phyloP scores from a whole-genome alignment of 2,888 invertebrate species.

The Sminthurinus aureus region DNA sequence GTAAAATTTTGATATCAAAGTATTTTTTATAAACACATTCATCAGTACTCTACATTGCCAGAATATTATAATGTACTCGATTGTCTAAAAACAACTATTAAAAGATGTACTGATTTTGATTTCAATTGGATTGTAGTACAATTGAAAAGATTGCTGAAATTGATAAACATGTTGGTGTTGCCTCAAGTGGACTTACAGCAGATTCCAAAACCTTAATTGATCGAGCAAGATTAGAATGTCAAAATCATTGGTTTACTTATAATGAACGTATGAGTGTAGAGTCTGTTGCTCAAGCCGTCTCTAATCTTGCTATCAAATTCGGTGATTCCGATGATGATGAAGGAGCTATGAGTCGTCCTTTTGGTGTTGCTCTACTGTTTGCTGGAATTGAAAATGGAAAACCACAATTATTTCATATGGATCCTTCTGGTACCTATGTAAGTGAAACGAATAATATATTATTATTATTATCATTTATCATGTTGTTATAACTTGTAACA shows the following conservation, averaged over 20 bases:
- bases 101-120: too few relatives aligned
- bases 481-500: too few relatives aligned
- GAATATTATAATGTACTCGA: too few relatives aligned
- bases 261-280: slow-evolving; percentile 96
- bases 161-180: slow-evolving; percentile 91
- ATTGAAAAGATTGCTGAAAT: slow-evolving; percentile 99
- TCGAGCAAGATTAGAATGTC: slow-evolving; percentile 94
- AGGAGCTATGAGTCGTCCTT: slow-evolving; percentile 94
- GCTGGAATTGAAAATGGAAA: slow-evolving; percentile 92
- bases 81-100: too few relatives aligned
- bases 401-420: slow-evolving; percentile 97
- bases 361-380: slow-evolving; percentile 98
- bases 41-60: too few relatives aligned
- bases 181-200: slow-evolving; percentile 97
- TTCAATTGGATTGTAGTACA: slow-evolving; percentile 65
- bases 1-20: too few relatives aligned
- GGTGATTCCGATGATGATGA: slow-evolving; percentile 88
- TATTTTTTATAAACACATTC: too few relatives aligned
- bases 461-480: too few relatives aligned
- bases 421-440: slow-evolving; percentile 96
- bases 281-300: slow-evolving; percentile 97
- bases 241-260: slow-evolving; percentile 98
- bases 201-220: slow-evolving; percentile 95
- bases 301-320: slow-evolving; percentile 98
- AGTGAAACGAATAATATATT: too few relatives aligned